phyloP scores from a whole-genome alignment of 2,888 invertebrate genomes.

The Eupeodes latifasciatus region DNA sequence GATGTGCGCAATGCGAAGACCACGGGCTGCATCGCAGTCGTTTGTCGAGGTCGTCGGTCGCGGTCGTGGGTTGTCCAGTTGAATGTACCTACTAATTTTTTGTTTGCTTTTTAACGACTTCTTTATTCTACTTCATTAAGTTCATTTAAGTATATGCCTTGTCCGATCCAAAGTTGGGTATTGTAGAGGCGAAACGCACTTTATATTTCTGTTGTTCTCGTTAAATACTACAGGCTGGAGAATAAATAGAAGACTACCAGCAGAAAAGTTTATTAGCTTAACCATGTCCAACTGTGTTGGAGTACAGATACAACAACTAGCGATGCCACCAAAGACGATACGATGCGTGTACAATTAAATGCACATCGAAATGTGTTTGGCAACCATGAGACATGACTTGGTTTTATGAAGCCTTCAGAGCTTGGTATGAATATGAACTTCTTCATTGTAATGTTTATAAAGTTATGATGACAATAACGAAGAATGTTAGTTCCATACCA shows the following conservation, averaged over 20 bases:
- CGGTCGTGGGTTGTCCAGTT: neutral
- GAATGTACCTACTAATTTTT: neutral
- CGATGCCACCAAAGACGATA: slow-evolving; percentile 38
- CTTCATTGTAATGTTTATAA: slow-evolving; percentile 3
- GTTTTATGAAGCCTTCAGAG: slow-evolving; percentile 1
- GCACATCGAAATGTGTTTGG: slow-evolving; percentile 33
- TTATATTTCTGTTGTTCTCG: slow-evolving; percentile 41
- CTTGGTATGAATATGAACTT: slow-evolving; percentile 25
- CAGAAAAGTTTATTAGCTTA: slow-evolving; percentile 29
- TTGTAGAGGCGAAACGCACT: slow-evolving; percentile 69
- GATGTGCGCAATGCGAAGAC: too few species aligned
- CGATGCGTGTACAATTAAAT: slow-evolving; percentile 49
- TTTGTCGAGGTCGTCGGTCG: too few species aligned
- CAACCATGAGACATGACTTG: slow-evolving; percentile 17
- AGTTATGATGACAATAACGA: slow-evolving; percentile 28
- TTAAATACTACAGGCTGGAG: slow-evolving; percentile 29
- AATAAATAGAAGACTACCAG: slow-evolving; percentile 31
- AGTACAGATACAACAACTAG: slow-evolving; percentile 1
- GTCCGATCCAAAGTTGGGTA: slow-evolving; percentile 54
- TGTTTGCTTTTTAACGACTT: slow-evolving; percentile 31
- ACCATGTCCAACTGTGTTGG: slow-evolving; percentile 24
- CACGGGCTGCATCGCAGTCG: too few species aligned
- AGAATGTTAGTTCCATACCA: slow-evolving; percentile 36
- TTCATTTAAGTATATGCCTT: slow-evolving; percentile 52
- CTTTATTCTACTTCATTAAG: slow-evolving; percentile 50